Base-by-base conservation (phyloP, 2,888 invertebrate species). In the Tetranychus piercei region DNA sequence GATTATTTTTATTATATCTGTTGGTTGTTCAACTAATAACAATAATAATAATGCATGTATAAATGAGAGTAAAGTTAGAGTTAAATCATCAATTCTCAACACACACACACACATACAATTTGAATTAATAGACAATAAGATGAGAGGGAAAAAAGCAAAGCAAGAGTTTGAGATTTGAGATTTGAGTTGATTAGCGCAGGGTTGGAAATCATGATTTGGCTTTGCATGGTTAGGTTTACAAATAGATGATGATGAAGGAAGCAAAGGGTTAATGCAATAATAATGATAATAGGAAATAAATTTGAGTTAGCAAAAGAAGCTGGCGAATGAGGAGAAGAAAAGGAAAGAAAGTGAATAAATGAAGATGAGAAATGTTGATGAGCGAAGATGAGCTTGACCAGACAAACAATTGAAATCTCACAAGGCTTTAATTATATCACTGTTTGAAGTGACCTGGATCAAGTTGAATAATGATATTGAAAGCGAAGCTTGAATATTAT, bases 211-310 rank as follows among this genome's bases (percentile, higher is more conserved):
- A 55, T 55, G 55, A 15, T 55, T 55, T 9, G 55, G 6, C 55
- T 55, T 55, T 55, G 55, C 55, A 55, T 55, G 55, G 55, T 55
- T 55, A 55, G 55, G 15, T 55, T 55, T 55, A 55, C 55, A 55
- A 55, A 55, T 55, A 55, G 55, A 55, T 9, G 55, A 55, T 55
- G 55, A 55, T 9, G 55, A 55, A 15, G 55, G 55, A 69, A 23
- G n/a, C 69, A 20, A 23, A 69, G 20, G 69, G 34, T 18, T 69
- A 69, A 69, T 69, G 69, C 22, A 69, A 69, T 69, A 69, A 69
- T 69, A 69, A 69, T 69, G 69, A 69, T 69, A 69, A 69, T 69
- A 69, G 69, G 69, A 69, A 69, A 69, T 69, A 69, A 69, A 69
- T 69, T 69, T 22, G 20, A 69, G 34, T 34, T 34, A 34, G 34